A percentile compares a stretch with the other conserved stretches of the same genome.
Evolutionary conservation across 2,888 invertebrate genomes (phyloP).

Genomic region (Meiosimyza platycephala): DNA sequence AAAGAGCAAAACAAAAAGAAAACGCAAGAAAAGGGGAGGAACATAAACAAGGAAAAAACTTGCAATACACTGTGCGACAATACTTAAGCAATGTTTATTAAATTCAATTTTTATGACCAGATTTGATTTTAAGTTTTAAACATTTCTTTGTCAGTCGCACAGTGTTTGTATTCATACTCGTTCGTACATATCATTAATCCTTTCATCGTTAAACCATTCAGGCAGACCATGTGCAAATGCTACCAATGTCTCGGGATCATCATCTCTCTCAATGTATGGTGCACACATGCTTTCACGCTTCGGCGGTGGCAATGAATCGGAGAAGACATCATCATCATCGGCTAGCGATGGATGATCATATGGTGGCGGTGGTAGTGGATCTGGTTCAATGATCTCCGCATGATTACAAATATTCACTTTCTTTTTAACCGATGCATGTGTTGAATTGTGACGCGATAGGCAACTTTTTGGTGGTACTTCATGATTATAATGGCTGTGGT

Average conservation of each 20-base stretch:
- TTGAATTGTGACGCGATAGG: slow-evolving; percentile 64
- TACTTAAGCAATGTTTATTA: too few relatives aligned
- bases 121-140: neutral
- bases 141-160: neutral
- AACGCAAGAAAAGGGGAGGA: too few relatives aligned
- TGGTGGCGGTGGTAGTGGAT: slow-evolving; percentile 53
- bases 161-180: neutral
- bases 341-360: slow-evolving; percentile 48
- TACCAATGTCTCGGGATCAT: slow-evolving; percentile 54
- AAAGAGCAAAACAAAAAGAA: too few relatives aligned
- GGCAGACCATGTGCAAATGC: slow-evolving; percentile 62
- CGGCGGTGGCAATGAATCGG: slow-evolving; percentile 68
- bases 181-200: slow-evolving; percentile 63
- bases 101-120: too few relatives aligned
- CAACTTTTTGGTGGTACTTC: slow-evolving; percentile 60
- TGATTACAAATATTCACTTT: slow-evolving; percentile 66
- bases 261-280: slow-evolving; percentile 66
- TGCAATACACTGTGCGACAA: too few relatives aligned
- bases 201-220: slow-evolving; percentile 68
- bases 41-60: too few relatives aligned
- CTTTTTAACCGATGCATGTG: slow-evolving; percentile 64
- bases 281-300: slow-evolving; percentile 69
- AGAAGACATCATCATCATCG: slow-evolving; percentile 73
- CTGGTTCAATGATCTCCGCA: slow-evolving; percentile 64
- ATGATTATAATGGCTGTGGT: neutral